Percentiles rank a stretch among this genome's conserved stretches.
phyloP scores from a whole-genome alignment of 2,888 invertebrate species.

The Agriotes lineatus region DNA sequence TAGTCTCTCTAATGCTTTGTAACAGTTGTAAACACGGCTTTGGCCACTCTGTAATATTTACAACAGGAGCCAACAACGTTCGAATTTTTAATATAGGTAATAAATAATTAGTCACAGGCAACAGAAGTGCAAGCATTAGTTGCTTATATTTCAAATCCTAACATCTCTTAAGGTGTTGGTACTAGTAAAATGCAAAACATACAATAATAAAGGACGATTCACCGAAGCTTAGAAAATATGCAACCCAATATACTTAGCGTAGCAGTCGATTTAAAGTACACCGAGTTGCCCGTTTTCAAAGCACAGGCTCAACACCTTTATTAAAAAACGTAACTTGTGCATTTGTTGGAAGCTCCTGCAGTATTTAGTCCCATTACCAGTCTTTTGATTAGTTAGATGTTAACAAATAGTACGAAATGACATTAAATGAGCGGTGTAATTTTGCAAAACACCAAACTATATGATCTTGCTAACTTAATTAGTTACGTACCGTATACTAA shows the following conservation, averaged over 20 bases:
- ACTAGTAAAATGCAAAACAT: too few relatives aligned
- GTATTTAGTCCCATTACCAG: conserved; percentile 42
- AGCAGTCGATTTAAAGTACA: too few relatives aligned
- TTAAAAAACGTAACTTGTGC: background rate
- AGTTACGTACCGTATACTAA: conserved; percentile 39
- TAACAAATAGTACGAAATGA: conserved; percentile 22
- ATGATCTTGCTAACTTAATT: conserved; percentile 29
- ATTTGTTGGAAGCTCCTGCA: conserved; percentile 32
- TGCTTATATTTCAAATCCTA: background rate
- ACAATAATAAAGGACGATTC: too few relatives aligned
- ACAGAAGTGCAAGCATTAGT: background rate
- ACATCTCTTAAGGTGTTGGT: too few relatives aligned
- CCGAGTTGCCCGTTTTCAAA: background rate
- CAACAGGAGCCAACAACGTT: conserved; percentile 31
- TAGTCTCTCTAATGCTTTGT: too few relatives aligned
- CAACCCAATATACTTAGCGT: too few relatives aligned
- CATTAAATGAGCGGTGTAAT: conserved; percentile 12
- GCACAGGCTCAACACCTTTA: background rate
- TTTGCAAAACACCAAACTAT: conserved; percentile 24
- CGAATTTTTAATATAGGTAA: background rate
- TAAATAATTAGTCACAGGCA: background rate
- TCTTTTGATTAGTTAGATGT: conserved; percentile 36
- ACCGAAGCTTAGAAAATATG: too few relatives aligned
- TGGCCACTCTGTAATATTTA: conserved; percentile 35
- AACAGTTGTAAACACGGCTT: too few relatives aligned